These are phyloP conservation scores for Cheilosia pagana DNA, from an alignment of 2,888 invertebrate genomes.

Conservation along the genomic window DNA sequence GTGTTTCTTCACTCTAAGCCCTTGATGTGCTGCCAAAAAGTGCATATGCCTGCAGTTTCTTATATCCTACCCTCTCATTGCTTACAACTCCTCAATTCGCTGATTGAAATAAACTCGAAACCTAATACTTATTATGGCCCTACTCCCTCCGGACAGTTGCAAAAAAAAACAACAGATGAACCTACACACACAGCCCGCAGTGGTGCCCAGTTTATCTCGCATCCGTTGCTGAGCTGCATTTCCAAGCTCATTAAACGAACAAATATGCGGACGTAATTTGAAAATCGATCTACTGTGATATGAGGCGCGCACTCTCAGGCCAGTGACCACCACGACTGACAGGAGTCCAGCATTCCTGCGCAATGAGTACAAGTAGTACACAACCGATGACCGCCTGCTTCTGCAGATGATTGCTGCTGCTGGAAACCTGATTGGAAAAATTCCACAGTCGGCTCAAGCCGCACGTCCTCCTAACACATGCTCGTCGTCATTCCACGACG, in stretches of 20 bases:
- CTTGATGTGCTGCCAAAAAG: too few species aligned
- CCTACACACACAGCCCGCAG: neutral
- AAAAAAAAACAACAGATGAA: neutral
- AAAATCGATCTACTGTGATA: constrained; percentile 44
- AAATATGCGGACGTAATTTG: constrained; percentile 60
- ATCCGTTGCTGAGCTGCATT: constrained; percentile 16
- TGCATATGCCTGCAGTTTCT: too few species aligned
- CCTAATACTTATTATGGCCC: too few species aligned
- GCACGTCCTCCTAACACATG: constrained; percentile 35
- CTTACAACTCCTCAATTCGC: too few species aligned
- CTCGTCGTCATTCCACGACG: constrained; percentile 1
- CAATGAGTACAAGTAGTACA: constrained; percentile 34
- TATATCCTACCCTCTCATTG: too few species aligned
- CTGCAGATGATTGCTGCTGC: neutral
- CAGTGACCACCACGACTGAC: constrained; percentile 50
- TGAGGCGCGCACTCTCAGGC: constrained; percentile 44
- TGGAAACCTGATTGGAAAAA: constrained; percentile 60
- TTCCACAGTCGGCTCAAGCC: constrained; percentile 36
- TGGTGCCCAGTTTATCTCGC: constrained; percentile 18
- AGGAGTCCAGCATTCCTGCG: constrained; percentile 49
- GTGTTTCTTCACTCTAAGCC: too few species aligned
- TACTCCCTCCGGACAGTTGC: too few species aligned
- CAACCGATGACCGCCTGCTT: neutral
- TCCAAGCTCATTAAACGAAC: constrained; percentile 34
- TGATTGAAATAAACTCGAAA: too few species aligned